phyloP scores from a whole-genome alignment of 1,140 invertebrate genomes.

The Melipona quadrifasciata region DNA sequence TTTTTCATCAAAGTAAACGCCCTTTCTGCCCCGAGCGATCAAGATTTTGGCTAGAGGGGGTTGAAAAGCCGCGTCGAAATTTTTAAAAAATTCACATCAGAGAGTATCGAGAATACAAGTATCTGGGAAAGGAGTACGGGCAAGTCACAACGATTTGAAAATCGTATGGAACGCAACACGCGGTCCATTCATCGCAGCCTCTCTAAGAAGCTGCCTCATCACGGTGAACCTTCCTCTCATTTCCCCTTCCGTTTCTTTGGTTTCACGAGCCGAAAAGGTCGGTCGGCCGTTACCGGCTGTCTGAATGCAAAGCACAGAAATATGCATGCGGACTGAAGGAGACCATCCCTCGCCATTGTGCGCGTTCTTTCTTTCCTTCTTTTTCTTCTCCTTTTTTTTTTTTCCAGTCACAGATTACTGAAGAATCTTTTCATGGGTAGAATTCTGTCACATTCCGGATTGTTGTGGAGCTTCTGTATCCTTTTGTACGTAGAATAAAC shows the following conservation, averaged over 20 bases:
- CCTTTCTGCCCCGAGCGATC: too few relatives aligned
- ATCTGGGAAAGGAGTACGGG: background rate
- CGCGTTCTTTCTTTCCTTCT: background rate
- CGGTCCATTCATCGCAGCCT: constrained; percentile 21
- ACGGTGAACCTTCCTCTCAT: constrained; percentile 34
- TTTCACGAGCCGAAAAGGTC: constrained; percentile 34
- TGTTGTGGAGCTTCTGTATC: background rate
- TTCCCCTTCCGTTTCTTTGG: constrained; percentile 22
- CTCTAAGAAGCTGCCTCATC: constrained; percentile 46
- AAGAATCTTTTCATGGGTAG: constrained; percentile 31
- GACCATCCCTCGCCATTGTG: constrained; percentile 43
- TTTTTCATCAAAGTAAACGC: too few relatives aligned
- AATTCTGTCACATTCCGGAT: background rate
- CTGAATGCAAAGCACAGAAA: constrained; percentile 49
- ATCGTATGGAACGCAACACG: constrained; percentile 9
- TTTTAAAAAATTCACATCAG: background rate
- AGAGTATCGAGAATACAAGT: background rate
- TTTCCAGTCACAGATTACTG: constrained; percentile 34
- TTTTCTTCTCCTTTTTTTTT: background rate
- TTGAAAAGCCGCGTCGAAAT: too few relatives aligned
- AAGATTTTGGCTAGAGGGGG: too few relatives aligned
- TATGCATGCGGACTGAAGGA: constrained; percentile 43
- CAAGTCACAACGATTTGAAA: constrained; percentile 20
- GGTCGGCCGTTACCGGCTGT: constrained; percentile 31
- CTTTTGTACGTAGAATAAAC: background rate